Evolutionary conservation across 2,888 invertebrate species (phyloP).

Genomic region (Conus canariensis): DNA sequence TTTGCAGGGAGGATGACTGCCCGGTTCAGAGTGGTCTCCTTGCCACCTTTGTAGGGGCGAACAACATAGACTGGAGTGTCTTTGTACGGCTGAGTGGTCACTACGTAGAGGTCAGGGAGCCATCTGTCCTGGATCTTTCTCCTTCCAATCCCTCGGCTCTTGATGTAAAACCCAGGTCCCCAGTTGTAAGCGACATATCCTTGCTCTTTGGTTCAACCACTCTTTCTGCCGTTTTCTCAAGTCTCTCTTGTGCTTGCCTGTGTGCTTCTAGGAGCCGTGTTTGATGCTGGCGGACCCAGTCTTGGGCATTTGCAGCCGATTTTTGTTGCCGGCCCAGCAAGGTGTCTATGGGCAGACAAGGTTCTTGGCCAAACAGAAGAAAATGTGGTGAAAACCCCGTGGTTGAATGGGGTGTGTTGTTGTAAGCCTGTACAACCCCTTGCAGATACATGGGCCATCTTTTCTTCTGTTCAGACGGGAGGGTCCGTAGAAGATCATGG

Average conservation of each 20-base stretch:
- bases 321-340: neutral
- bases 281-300: slow-evolving; percentile 31
- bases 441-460: neutral
- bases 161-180: slow-evolving; percentile 2
- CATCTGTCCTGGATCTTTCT: slow-evolving; percentile 32
- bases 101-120: neutral
- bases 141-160: neutral
- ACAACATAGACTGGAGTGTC: neutral
- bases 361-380: slow-evolving; percentile 51
- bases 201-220: neutral
- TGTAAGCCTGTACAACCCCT: too few relatives aligned
- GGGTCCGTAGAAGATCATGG: slow-evolving; percentile 51
- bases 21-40: neutral
- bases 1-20: neutral
- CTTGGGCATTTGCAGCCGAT: neutral
- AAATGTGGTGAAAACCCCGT: slow-evolving; percentile 51
- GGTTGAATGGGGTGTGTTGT: slow-evolving; percentile 32
- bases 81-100: neutral
- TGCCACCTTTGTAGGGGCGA: neutral
- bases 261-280: neutral
- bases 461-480: slow-evolving; percentile 50
- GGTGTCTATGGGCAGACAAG: slow-evolving; percentile 44
- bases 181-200: neutral
- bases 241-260: neutral
- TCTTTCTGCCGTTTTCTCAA: too few relatives aligned